Evolutionary conservation across 2,113 vertebrate species (phyloP).

Genomic region (Vulpes vulpes): DNA sequence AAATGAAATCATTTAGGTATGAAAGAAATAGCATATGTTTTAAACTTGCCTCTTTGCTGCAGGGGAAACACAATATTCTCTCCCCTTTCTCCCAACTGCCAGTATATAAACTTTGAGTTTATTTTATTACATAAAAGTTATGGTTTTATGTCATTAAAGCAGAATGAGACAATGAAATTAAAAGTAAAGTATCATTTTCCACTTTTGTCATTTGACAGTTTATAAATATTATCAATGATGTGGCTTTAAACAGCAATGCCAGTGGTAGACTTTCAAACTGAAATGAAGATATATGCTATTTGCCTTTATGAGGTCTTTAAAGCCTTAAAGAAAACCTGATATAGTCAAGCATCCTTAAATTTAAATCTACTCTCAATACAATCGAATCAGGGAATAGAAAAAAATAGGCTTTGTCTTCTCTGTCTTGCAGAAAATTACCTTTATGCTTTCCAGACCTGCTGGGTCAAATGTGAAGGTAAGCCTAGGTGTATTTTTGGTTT

Average conservation of each 20-base stretch:
- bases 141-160: background rate
- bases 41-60: conserved; percentile 12
- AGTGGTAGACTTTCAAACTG: background rate
- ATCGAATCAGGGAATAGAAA: background rate
- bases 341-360: background rate
- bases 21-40: background rate
- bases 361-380: background rate
- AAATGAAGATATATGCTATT: background rate
- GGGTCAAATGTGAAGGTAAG: conserved; percentile 77
- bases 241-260: background rate
- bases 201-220: background rate
- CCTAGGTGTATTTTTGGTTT: conserved; percentile 58
- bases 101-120: conserved; percentile 44
- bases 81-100: background rate
- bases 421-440: background rate
- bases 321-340: background rate
- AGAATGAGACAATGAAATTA: background rate
- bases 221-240: background rate
- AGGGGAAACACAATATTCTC: conserved; percentile 72
- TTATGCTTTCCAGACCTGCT: background rate
- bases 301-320: background rate
- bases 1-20: background rate
- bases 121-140: conserved; percentile 70
- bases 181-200: background rate
- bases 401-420: background rate